Base-by-base conservation (phyloP, 2,888 invertebrate species). In the Diaperis boleti region DNA sequence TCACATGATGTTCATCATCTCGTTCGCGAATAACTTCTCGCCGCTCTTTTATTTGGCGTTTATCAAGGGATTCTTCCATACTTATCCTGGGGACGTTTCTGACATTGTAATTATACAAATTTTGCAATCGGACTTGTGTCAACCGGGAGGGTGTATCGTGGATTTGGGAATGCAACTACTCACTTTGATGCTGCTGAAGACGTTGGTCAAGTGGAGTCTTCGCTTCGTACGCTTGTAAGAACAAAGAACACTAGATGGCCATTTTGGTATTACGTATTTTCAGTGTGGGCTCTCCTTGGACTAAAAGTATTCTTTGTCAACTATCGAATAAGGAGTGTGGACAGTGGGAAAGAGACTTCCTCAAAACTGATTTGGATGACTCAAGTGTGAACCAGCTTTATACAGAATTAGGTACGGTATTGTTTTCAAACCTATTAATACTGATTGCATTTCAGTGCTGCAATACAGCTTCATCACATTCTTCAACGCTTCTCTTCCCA, bases 381-480 rank as follows among this genome's bases (percentile, higher is more conserved):
- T 10, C 37, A 1, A 20, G 13, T 10, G 22, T 52, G 4, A 37
- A 52, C 6, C n/a, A 39, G 2, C 7, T 52, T 8, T 52, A 52
- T 13, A 22, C 14, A 1, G 52, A 52, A 8, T 11, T 52, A 10
- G 52, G 52, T 52, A 22, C 1, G 7, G 4, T 20, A 4, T 33
- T 18, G 15, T 7, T 37, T 15, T 33, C 14, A n/a, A n/a, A 17
- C 10, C 2, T 26, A 22, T n/a, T 6, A 15, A 6, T 1, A 13
- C 14, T 29, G n/a, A 29, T 11, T 45, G 1, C 20, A 18, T 33
- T 33, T 1, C n/a, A 52, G 52, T 52, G 3, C 11, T 52, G 4
- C 52, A 52, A 8, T 52, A 52, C 37, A 37, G 37, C 13, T 52
- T 52, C 17, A 52, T 52, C 18, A 39, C 52, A 3, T 52, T 52